Evolutionary conservation across 2,888 invertebrate genomes (phyloP).

Genomic region (Laspeyria flexula): DNA sequence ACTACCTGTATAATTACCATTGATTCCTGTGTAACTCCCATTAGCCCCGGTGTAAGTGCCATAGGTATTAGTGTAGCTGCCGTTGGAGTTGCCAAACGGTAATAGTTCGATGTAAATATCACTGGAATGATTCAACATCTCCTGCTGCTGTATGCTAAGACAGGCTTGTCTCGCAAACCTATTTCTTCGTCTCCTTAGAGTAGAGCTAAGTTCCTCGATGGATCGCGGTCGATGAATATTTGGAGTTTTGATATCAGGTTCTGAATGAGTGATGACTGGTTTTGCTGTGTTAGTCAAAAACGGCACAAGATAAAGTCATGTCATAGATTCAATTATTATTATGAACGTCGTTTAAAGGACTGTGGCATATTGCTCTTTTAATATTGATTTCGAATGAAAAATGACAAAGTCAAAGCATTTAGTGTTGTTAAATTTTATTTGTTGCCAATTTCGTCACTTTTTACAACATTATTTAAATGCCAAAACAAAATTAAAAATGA

Average conservation of each 20-base stretch:
- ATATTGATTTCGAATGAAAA: no score
- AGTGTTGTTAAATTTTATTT: no score
- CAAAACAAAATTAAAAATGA: background rate
- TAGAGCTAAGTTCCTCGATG: constrained; percentile 90
- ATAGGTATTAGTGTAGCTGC: constrained; percentile 3
- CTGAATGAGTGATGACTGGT: constrained; percentile 57
- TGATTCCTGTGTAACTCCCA: constrained; percentile 25
- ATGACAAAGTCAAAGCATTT: no score
- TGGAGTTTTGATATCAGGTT: constrained; percentile 59
- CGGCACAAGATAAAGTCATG: constrained; percentile 48
- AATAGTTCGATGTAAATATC: constrained; percentile 61
- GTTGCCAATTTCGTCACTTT: background rate
- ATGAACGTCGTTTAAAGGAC: constrained; percentile 24
- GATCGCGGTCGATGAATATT: constrained; percentile 57
- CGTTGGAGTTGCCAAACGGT: constrained; percentile 41
- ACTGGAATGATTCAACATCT: constrained; percentile 76
- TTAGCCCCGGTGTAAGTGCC: constrained; percentile 12
- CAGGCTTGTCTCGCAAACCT: constrained; percentile 94
- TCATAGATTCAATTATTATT: constrained; percentile 6
- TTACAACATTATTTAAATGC: background rate
- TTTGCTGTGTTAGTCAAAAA: constrained; percentile 75
- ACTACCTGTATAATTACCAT: constrained; percentile 23
- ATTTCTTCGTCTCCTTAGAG: constrained; percentile 92
- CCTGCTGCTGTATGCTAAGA: constrained; percentile 93
- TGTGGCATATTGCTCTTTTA: no score